Conservation (phyloP, 2,888 invertebrate species). For the Athetis lepigone region DNA sequence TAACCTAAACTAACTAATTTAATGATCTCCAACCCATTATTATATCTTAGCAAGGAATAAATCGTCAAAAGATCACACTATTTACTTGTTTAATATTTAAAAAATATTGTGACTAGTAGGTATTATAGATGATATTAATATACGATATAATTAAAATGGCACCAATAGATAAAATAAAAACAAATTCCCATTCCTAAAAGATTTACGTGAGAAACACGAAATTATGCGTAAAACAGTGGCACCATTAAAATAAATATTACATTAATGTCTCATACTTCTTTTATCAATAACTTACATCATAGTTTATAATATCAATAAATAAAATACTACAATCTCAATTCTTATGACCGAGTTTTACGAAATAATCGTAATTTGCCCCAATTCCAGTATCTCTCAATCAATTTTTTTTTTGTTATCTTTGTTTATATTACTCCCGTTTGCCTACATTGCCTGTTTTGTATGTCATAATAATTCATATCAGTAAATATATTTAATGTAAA, state of each 20-base stretch:
- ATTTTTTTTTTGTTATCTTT: conserved; percentile 58
- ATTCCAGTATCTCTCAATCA: conserved; percentile 57
- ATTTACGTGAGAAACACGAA: not conserved
- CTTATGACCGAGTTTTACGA: conserved; percentile 55
- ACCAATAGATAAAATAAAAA: not conserved
- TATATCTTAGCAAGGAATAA: no score
- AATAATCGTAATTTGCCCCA: conserved; percentile 54
- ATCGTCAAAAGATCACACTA: no score
- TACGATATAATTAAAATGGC: no score
- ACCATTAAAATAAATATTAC: not conserved
- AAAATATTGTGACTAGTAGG: no score
- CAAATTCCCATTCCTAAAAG: no score
- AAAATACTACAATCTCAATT: conserved; percentile 45
- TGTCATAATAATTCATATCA: conserved; percentile 49
- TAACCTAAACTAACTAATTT: no score
- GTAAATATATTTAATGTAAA: conserved; percentile 35
- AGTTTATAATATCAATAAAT: conserved; percentile 43
- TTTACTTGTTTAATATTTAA: no score
- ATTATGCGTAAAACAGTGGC: not conserved
- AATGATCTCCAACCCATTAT: no score
- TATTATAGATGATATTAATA: no score
- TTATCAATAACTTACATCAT: conserved; percentile 60
- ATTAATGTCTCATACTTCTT: not conserved
- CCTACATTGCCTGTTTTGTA: conserved; percentile 35
- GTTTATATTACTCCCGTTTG: conserved; percentile 37